phyloP scores from a whole-genome alignment of 2,113 vertebrate species.

The Ahaetulla prasina region DNA sequence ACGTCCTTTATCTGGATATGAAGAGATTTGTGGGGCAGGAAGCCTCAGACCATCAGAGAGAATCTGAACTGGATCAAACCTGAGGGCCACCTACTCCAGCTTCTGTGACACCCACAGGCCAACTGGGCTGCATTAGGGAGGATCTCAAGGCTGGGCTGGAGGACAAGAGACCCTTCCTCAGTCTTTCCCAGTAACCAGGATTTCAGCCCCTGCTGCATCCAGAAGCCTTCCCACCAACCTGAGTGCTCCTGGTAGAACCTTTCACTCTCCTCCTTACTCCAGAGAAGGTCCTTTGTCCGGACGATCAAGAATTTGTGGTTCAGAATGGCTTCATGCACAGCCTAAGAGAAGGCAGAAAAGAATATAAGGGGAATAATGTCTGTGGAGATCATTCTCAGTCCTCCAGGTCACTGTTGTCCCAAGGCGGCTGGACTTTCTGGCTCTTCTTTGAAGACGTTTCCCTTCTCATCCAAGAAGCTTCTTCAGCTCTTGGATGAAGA shows the following conservation, averaged over 20 bases:
- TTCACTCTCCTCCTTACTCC: conserved; percentile 77
- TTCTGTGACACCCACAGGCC: background rate
- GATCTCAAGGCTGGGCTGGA: background rate
- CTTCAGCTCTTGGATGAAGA: too few relatives aligned
- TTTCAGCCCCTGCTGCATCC: background rate
- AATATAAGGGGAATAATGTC: background rate
- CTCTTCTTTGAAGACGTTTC: background rate
- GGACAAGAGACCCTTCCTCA: background rate
- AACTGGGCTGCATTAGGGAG: background rate
- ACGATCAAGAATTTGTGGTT: conserved; percentile 82
- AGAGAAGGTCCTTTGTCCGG: conserved; percentile 75
- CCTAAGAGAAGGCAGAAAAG: conserved; percentile 59
- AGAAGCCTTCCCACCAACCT: conserved; percentile 63
- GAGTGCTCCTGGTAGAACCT: conserved; percentile 88
- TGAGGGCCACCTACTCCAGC: background rate
- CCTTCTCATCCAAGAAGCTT: background rate
- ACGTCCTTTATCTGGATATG: background rate
- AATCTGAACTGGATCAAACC: background rate
- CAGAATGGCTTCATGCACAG: conserved; percentile 84
- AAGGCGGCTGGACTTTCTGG: background rate
- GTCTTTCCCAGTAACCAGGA: background rate
- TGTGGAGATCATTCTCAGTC: too few relatives aligned
- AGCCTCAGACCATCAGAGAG: background rate
- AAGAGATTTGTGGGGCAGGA: background rate
- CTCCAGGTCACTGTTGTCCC: background rate